Evolutionary conservation across 2,888 invertebrate genomes (phyloP), one percentile per base, ranked within the genome.

Genomic region (Abrostola tripartita): DNA sequence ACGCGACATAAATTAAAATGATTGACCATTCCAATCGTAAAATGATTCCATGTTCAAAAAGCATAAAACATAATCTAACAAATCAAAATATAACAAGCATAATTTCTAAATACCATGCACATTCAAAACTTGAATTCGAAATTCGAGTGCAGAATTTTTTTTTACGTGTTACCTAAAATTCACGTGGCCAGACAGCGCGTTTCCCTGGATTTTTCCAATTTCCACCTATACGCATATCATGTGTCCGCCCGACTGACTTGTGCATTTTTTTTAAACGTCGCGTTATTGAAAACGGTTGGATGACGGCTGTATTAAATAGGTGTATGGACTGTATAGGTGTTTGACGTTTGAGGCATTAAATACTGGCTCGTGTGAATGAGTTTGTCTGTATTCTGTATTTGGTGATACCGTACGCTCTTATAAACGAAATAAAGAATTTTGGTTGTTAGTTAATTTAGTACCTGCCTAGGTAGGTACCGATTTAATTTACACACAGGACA

Each of bases 141-240:
- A 56, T 6, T 36, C 36, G 6, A 36, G 36, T 52, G 14, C 47
- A 36, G 69, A 71, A 63, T 65, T 56, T n/a, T 24, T 12, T 49
- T 9, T 52, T 36, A 37, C 24, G 24, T 24, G 24, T 24, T 36
- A 66, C 56, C 65, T 63, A 69, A 78, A 78, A 77, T 79, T 62
- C 70, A 65, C 54, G 67, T 79, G 76, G 74, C 74, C 67, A 65
- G 53, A 38, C 42, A 62, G n/a, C 62, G 64, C 60, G 79, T 85
- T 86, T 85, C 68, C 82, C 80, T 72, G 84, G 84, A 85, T 89
- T 91, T 92, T 92, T 90, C 87, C 92, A 92, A 92, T 92, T 93
- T 92, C 91, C 92, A 88, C 78, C 67, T 72, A 71, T 62, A 68
- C 68, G 71, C 85, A 74, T 92, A 92, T 92, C 92, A 78, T 74